Conservation (phyloP, 2,797 vertebrate species). For the Tangara arthus region DNA sequence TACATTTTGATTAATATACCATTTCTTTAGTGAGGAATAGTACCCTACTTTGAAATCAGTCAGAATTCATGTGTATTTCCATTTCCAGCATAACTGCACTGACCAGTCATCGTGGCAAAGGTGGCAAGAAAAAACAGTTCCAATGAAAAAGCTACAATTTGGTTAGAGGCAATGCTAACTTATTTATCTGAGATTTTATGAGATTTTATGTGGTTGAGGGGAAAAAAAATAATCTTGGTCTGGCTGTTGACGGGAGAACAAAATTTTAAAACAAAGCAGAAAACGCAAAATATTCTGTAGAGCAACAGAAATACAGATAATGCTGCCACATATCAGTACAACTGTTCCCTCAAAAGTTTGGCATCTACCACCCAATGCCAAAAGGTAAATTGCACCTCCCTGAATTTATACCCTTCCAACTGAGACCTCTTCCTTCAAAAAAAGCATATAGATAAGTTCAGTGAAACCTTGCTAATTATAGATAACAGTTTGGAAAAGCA, state of each 20-base stretch:
- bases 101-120: not conserved
- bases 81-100: not conserved
- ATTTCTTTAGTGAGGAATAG: not conserved
- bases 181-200: not conserved
- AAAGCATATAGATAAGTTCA: not conserved
- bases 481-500: not conserved
- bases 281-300: not conserved
- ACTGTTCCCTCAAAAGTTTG: not conserved
- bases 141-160: not conserved
- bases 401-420: not conserved
- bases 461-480: not conserved
- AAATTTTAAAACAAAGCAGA: not conserved
- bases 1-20: not conserved
- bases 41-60: not conserved
- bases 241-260: not conserved
- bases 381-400: not conserved
- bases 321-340: not conserved
- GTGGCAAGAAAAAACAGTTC: not conserved
- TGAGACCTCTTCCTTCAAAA: not conserved
- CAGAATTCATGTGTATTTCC: not conserved
- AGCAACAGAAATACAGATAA: not conserved
- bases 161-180: not conserved
- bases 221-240: not conserved
- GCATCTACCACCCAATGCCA: not conserved
- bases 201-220: not conserved